Base-by-base conservation (phyloP, 2,797 vertebrate species). In the Darevskia nairensis region DNA sequence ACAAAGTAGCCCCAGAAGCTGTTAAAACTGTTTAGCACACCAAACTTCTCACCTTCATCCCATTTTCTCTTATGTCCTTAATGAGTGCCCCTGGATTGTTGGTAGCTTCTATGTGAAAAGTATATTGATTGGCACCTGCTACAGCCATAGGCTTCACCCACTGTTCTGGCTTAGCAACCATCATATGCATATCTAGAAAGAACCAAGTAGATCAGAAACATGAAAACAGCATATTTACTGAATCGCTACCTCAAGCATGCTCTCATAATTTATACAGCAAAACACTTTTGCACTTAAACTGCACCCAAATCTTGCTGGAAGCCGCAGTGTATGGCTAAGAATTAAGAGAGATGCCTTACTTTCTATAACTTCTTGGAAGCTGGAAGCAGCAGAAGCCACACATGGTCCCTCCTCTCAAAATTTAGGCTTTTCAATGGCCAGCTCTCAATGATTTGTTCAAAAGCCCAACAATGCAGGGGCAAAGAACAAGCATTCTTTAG, bases 131-230 rank as follows among this genome's bases (percentile, higher is more conserved):
- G 23, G 98, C 98, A 86, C 99, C 99, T 0, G 99, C 98, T 25
- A 98, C 97, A 2, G 99, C 98, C 98, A 99, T 99, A 1, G 99
- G 98, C 87, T 98, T 98, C 92, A 99, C 99, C 99, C 99, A 99
- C 95, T 98, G 98, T 93, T 99, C 99, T 0, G 99, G 99, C 87
- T 96, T 96, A 72, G 98, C 98, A 66, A 99, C 99, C 99, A 99
- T 99, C 99, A 99, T 99, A 95, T 99, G 99, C 99, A 99, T 98
- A 92, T 99, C 98, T 99, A 94, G 78, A 94, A 89, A 86, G 82
- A 88, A 87, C 69, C 66, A 50, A 44, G 6, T 29, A 2, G 2
- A 82, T 50, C 69, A 85, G 35, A 72, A 74, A n/a, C 25, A 41
- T 59, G 27, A 75, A 88, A 6, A 21, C 46, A 13, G 11, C 25